Percentiles rank a stretch among this genome's conserved stretches.
phyloP scores from a whole-genome alignment of 2,113 vertebrate genomes.

The Lepus timidus region DNA sequence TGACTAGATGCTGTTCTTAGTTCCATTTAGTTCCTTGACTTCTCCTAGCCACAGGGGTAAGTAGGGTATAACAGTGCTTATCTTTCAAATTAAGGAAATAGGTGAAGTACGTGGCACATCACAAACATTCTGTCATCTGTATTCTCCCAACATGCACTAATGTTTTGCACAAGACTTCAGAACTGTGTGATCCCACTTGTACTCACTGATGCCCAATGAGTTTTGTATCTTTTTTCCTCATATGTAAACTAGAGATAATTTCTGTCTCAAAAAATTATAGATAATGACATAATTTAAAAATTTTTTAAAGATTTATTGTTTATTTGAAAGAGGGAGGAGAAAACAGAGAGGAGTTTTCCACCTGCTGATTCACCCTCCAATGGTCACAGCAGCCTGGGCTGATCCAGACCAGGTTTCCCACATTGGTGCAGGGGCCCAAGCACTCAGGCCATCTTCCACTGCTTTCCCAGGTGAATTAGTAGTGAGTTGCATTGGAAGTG shows the following conservation, averaged over 20 bases:
- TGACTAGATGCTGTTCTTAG: not conserved
- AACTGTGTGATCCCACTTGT: not conserved
- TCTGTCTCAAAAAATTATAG: not conserved
- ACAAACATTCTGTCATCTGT: not conserved
- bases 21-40: not conserved
- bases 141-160: not conserved
- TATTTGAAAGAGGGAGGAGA: too few relatives aligned
- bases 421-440: too few relatives aligned
- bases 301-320: too few relatives aligned
- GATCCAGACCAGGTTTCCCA: too few relatives aligned
- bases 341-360: too few relatives aligned
- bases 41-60: not conserved
- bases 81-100: not conserved
- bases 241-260: constrained; percentile 2
- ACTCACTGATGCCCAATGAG: not conserved
- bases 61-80: not conserved
- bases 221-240: not conserved
- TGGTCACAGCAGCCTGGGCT: too few relatives aligned
- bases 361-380: too few relatives aligned
- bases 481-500: too few relatives aligned
- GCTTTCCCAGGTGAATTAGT: too few relatives aligned
- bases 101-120: not conserved
- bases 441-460: too few relatives aligned
- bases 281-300: not conserved
- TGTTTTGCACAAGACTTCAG: not conserved